These are phyloP conservation scores for Parochlus steinenii DNA, from an alignment of 2,888 invertebrate genomes.

Conservation along the genomic window DNA sequence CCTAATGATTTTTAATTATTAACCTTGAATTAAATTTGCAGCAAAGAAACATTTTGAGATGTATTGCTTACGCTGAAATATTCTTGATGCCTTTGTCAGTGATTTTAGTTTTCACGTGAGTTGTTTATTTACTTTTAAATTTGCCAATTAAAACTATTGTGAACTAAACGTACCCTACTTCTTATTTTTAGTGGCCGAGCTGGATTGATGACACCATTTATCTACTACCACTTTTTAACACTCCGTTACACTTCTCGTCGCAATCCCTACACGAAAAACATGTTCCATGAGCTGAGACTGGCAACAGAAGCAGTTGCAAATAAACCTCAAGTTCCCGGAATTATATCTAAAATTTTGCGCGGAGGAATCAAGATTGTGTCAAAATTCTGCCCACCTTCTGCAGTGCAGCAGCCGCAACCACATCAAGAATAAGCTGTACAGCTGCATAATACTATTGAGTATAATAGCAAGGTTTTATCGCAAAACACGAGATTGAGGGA, in stretches of 20 bases:
- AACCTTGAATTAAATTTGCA: too few relatives aligned
- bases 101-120: slow-evolving; percentile 73
- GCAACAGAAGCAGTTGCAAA: slow-evolving; percentile 48
- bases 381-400: slow-evolving; percentile 56
- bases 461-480: too few relatives aligned
- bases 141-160: slow-evolving; percentile 5
- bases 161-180: slow-evolving; percentile 10
- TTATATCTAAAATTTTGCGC: slow-evolving; percentile 41
- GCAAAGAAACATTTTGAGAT: slow-evolving; percentile 61
- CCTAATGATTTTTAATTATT: too few relatives aligned
- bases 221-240: slow-evolving; percentile 92
- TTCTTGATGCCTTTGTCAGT: slow-evolving; percentile 72
- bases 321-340: slow-evolving; percentile 50
- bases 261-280: slow-evolving; percentile 89
- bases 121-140: slow-evolving; percentile 20
- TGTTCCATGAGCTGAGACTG: slow-evolving; percentile 75
- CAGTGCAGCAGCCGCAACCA: slow-evolving; percentile 17
- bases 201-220: slow-evolving; percentile 80
- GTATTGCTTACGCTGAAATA: slow-evolving; percentile 88
- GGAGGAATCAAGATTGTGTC: slow-evolving; percentile 50
- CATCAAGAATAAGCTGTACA: background rate
- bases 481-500: too few relatives aligned
- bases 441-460: too few relatives aligned
- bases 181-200: slow-evolving; percentile 62
- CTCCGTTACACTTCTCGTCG: slow-evolving; percentile 85